These are phyloP conservation scores for Cepaea hortensis DNA, from an alignment of 2,888 invertebrate genomes.

Conservation along the genomic window DNA sequence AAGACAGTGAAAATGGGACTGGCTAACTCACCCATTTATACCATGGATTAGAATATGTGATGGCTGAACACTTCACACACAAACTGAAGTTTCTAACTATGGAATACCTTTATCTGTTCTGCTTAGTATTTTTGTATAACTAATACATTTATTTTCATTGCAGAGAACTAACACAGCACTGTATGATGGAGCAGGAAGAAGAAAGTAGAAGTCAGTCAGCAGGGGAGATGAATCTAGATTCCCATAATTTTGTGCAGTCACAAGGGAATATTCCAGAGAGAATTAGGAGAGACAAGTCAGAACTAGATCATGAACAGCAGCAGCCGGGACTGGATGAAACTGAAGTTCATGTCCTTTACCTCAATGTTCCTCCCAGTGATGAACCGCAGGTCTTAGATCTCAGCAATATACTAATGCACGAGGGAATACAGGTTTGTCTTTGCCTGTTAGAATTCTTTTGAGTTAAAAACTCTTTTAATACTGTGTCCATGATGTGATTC, in stretches of 20 bases:
- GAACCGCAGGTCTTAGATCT: conserved; percentile 45
- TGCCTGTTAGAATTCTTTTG: background rate
- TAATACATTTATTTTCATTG: background rate
- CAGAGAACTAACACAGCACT: background rate
- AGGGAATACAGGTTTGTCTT: conserved; percentile 45
- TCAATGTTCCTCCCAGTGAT: conserved; percentile 38
- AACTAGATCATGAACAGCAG: background rate
- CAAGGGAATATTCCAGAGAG: background rate
- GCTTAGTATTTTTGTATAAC: background rate
- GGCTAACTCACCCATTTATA: background rate
- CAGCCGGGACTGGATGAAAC: conserved; percentile 1
- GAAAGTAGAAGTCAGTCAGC: background rate
- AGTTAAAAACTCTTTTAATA: background rate
- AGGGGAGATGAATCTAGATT: background rate
- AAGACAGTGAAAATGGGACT: background rate
- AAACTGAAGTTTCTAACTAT: background rate
- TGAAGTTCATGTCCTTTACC: conserved; percentile 44
- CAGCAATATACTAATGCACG: conserved; percentile 33
- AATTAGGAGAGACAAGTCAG: background rate
- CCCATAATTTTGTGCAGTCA: background rate
- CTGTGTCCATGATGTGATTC: background rate
- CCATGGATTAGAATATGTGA: background rate
- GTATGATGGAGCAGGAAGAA: background rate
- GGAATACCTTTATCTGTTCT: background rate
- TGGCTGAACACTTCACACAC: background rate